phyloP scores from a whole-genome alignment of 2,888 invertebrate genomes.

The Nephrotoma flavescens region DNA sequence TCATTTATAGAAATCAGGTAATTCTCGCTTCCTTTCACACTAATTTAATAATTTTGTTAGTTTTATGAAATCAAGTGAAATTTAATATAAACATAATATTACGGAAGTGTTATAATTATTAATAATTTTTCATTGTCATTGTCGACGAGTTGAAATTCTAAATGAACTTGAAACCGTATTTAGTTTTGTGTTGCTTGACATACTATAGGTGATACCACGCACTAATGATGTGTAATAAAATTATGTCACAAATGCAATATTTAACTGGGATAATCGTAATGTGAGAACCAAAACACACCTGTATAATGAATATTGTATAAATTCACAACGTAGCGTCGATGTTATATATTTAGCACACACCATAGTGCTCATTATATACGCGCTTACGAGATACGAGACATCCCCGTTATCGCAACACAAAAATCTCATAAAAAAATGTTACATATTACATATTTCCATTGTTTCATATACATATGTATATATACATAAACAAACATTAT shows the following conservation, averaged over 20 bases:
- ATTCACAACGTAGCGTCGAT: not conserved
- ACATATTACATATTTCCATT: not conserved
- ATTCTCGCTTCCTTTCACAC: not conserved
- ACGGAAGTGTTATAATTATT: not conserved
- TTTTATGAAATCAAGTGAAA: not conserved
- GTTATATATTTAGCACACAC: not conserved
- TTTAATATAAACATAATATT: not conserved
- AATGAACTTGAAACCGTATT: not conserved
- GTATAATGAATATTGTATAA: not conserved
- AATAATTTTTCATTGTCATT: not conserved
- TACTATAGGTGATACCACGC: not conserved
- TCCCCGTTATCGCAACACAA: not conserved
- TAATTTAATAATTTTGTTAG: not conserved
- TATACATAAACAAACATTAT: not conserved
- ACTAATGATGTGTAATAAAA: not conserved
- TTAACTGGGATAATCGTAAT: not conserved
- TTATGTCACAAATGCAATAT: not conserved
- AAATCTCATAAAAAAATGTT: not conserved
- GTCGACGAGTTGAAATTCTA: not conserved
- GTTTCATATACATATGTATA: not conserved
- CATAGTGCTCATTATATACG: not conserved
- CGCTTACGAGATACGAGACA: not conserved
- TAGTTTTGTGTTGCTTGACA: not conserved
- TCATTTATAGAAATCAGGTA: not conserved
- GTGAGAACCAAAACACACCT: not conserved